Base-by-base conservation (phyloP, 2,797 vertebrate genomes). In the Myotis daubentonii region DNA sequence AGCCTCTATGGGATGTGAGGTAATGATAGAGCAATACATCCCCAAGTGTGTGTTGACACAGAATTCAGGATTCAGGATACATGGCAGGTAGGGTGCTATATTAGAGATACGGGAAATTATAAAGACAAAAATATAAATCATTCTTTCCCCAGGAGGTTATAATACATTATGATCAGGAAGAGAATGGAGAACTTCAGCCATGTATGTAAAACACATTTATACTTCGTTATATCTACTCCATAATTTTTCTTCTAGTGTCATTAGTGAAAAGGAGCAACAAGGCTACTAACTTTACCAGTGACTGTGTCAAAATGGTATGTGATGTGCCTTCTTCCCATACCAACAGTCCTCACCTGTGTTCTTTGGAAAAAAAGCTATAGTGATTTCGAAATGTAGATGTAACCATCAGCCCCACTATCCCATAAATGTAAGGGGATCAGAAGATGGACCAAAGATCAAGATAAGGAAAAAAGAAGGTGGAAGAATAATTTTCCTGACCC, bases 391-490 rank as follows among this genome's bases (percentile, higher is more conserved):
- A 11, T 85, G 38, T 20, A 79, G 28, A 57, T 70, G 15, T 68
- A 78, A 70, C 12, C 41, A 38, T 23, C 36, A 84, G 7, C 12
- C 49, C 17, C 12, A 33, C 41, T 79, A 13, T 72, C 15, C 13
- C 36, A 30, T 62, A 44, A 55, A n/a, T 83, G 25, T 20, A 60
- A 30, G 30, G 12, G 53, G 25, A 71, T 70, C 38, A 93, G 23
- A 92, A 36, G n/a, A 82, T 62, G 62, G 62, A 57, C n/a, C 72
- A 81, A 81, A 81, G 33, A 92, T 86, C n/a, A 88, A 89, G 71
- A 75, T 68, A 84, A 82, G 68, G 84, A 72, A 89, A 93, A 91
- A 1, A 93, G 75, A 89, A 86, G 65, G 38, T 28, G 47, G 71
- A 91, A 68, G 30, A 72, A 91, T 36, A 60, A 47, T 47, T 30